These are phyloP conservation scores for Proteles cristata DNA, from an alignment of 2,113 vertebrate genomes.

Conservation along the genomic window DNA sequence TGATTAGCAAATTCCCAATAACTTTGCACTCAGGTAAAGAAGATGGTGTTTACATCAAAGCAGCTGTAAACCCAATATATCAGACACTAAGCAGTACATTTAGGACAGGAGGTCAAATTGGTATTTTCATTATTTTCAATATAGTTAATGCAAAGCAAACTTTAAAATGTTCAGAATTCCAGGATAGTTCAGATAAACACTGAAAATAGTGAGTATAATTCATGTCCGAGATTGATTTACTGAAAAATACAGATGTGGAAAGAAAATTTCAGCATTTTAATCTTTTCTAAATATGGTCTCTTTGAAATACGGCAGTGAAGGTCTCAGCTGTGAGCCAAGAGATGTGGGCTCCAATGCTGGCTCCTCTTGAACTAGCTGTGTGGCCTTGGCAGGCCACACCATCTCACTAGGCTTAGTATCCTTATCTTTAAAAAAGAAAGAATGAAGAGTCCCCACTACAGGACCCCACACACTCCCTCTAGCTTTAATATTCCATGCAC, in stretches of 20 bases:
- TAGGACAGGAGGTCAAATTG: neutral
- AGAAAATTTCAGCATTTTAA: neutral
- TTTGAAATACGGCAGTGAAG: neutral
- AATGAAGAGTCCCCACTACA: rapidly evolving
- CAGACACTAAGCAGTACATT: neutral
- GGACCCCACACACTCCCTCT: neutral
- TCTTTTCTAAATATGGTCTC: conserved; percentile 40
- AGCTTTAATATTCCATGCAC: neutral
- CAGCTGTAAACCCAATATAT: neutral
- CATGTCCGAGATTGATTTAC: neutral
- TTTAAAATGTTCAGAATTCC: neutral
- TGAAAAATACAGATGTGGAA: neutral
- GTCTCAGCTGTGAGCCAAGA: neutral
- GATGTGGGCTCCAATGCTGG: neutral
- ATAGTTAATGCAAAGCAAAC: neutral
- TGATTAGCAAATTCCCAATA: conserved; percentile 17
- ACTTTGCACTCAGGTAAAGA: neutral
- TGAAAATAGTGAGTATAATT: conserved; percentile 41
- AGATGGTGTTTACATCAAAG: neutral
- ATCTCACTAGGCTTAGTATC: neutral
- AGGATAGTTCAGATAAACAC: conserved; percentile 46
- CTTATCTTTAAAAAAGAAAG: neutral
- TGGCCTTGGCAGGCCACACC: neutral
- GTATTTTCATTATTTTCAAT: conserved; percentile 7
- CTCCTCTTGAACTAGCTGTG: neutral